phyloP scores from a whole-genome alignment of 2,113 vertebrate genomes.

The Nipponia nippon region DNA sequence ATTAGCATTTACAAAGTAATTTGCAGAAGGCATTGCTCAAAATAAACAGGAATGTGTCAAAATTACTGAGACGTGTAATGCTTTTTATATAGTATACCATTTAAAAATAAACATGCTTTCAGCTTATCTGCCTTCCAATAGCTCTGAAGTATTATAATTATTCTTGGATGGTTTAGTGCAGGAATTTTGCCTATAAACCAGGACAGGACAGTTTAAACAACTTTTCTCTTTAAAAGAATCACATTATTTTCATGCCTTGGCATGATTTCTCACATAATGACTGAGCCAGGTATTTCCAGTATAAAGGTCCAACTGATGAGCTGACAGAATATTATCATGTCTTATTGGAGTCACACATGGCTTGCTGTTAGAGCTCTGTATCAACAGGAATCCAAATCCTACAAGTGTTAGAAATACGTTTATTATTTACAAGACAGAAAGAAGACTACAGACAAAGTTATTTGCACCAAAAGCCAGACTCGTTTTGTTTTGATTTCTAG shows the following conservation, averaged over 20 bases:
- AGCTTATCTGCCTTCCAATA: not conserved
- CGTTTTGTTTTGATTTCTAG: not conserved
- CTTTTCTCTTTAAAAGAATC: conserved; percentile 4
- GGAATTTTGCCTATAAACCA: not conserved
- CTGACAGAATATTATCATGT: conserved; percentile 55
- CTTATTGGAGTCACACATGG: conserved; percentile 28
- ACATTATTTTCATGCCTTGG: conserved; percentile 53
- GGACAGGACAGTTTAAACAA: conserved; percentile 5
- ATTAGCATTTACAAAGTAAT: not conserved
- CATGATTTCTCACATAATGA: not conserved
- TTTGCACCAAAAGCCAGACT: not conserved
- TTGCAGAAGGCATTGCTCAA: not conserved
- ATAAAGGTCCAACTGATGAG: conserved; percentile 30
- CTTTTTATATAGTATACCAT: not conserved
- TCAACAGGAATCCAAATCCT: conserved; percentile 9
- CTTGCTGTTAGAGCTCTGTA: not conserved
- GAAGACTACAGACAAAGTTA: not conserved
- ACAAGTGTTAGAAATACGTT: not conserved
- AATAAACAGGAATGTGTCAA: not conserved
- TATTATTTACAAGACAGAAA: conserved; percentile 25
- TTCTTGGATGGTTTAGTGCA: conserved; percentile 2
- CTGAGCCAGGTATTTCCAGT: conserved; percentile 53
- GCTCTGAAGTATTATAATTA: not conserved
- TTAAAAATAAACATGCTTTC: conserved; percentile 22
- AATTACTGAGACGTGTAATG: not conserved